These are phyloP conservation scores for Drosophila chauvacae DNA, from an alignment of 1,140 invertebrate species.

Conservation along the genomic window DNA sequence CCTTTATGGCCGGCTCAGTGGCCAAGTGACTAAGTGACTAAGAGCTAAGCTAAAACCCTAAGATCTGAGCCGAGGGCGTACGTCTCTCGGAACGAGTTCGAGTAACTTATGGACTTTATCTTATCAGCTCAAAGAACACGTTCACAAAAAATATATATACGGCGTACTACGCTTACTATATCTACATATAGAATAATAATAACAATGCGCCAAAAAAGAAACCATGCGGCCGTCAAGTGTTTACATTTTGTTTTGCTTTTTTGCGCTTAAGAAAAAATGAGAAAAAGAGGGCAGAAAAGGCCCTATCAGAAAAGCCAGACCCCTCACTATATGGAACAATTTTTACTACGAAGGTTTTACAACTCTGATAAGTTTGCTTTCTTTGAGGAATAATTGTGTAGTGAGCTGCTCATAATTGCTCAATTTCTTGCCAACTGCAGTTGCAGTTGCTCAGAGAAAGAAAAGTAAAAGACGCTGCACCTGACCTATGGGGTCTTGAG, in stretches of 20 bases:
- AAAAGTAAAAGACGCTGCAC: constrained; percentile 29
- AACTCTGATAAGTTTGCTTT: constrained; percentile 41
- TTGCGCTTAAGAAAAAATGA: neutral
- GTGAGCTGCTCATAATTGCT: constrained; percentile 34
- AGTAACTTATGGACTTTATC: constrained; percentile 14
- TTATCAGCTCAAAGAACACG: constrained; percentile 49
- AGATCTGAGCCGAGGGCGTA: constrained; percentile 14
- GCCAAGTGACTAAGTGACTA: constrained; percentile 22
- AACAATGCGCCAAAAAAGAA: constrained; percentile 70
- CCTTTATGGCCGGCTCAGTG: constrained; percentile 40
- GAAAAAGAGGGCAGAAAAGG: neutral
- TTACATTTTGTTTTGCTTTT: constrained; percentile 66
- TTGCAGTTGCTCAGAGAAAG: constrained; percentile 29
- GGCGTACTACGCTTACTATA: constrained; percentile 49
- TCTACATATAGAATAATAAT: constrained; percentile 62
- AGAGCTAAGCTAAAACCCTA: constrained; percentile 29
- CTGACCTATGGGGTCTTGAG: constrained; percentile 57
- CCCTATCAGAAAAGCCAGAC: constrained; percentile 19
- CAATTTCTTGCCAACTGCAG: constrained; percentile 70
- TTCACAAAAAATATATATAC: constrained; percentile 48
- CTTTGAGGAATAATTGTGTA: constrained; percentile 56
- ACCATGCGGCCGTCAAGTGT: constrained; percentile 70
- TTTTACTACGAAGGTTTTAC: constrained; percentile 46
- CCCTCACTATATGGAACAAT: neutral
- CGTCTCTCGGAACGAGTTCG: constrained; percentile 13